These are phyloP conservation scores for Drosophila macrothrix DNA, from an alignment of 2,888 invertebrate species.

Conservation along the genomic window DNA sequence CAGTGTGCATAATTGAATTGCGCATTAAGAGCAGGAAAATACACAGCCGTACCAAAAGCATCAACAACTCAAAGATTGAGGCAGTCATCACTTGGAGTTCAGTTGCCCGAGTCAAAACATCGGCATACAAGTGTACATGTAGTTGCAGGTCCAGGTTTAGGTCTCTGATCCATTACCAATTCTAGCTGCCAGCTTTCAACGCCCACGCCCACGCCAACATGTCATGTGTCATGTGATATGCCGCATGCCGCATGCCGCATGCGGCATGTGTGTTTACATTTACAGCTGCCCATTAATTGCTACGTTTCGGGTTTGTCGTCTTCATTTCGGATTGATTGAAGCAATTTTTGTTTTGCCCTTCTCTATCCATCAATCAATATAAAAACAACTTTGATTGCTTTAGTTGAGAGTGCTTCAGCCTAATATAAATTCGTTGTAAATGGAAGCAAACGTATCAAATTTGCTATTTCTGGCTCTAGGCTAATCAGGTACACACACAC, in stretches of 20 bases:
- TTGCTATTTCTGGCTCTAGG: not conserved
- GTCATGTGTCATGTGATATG: slow-evolving; percentile 10
- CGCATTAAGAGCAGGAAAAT: slow-evolving; percentile 54
- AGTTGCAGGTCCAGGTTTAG: slow-evolving; percentile 5
- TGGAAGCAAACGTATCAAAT: not conserved
- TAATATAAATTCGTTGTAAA: not conserved
- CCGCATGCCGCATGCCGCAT: slow-evolving; percentile 18
- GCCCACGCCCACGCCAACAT: slow-evolving; percentile 5
- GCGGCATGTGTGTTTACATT: slow-evolving; percentile 44
- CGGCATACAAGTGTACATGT: not conserved
- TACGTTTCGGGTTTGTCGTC: slow-evolving; percentile 45
- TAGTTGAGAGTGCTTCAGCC: not conserved
- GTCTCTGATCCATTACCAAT: slow-evolving; percentile 11
- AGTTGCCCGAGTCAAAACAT: slow-evolving; percentile 1
- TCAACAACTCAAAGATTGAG: slow-evolving; percentile 26
- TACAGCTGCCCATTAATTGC: slow-evolving; percentile 52
- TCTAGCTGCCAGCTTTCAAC: slow-evolving; percentile 22
- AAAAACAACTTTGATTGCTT: not conserved
- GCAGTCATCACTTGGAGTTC: slow-evolving; percentile 20
- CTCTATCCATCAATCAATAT: not conserved
- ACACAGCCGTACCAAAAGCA: slow-evolving; percentile 6
- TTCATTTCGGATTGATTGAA: slow-evolving; percentile 51
- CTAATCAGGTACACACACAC: not conserved
- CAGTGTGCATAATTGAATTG: slow-evolving; percentile 72
- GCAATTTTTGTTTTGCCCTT: slow-evolving; percentile 20